phyloP scores from a whole-genome alignment of 2,113 vertebrate species.

The cat (Felis catus) region DNA sequence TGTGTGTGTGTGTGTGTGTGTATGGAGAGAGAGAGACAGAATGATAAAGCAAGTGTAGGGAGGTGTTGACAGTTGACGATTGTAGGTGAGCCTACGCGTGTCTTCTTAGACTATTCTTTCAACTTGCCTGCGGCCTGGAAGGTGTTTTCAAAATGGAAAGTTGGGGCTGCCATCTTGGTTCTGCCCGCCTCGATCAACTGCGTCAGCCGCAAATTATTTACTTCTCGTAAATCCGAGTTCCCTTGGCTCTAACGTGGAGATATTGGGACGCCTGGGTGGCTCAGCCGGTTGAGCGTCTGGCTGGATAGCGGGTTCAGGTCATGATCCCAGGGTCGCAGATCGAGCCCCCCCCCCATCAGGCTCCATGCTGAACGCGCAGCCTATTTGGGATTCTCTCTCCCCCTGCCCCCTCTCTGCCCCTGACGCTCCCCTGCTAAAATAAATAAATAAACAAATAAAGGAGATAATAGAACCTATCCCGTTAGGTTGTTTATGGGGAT shows the following conservation, averaged over 20 bases:
- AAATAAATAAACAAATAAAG: no score
- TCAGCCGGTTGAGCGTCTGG: no score
- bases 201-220: neutral
- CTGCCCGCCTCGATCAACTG: neutral
- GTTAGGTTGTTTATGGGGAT: neutral
- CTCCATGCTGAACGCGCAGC: no score
- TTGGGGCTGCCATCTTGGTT: neutral
- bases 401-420: no score
- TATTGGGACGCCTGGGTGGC: neutral
- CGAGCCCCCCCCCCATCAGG: no score
- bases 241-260: neutral
- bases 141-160: slow-evolving; percentile 13
- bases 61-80: neutral
- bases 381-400: no score
- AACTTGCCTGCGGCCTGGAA: neutral
- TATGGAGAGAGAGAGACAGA: neutral
- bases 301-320: no score
- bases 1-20: accelerated
- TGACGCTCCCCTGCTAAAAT: no score
- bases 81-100: neutral
- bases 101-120: neutral
- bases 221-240: neutral
- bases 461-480: neutral
- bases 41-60: neutral
- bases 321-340: no score